Evolutionary conservation across 2,888 invertebrate genomes (phyloP).

Genomic region (Amphipoea oculea): DNA sequence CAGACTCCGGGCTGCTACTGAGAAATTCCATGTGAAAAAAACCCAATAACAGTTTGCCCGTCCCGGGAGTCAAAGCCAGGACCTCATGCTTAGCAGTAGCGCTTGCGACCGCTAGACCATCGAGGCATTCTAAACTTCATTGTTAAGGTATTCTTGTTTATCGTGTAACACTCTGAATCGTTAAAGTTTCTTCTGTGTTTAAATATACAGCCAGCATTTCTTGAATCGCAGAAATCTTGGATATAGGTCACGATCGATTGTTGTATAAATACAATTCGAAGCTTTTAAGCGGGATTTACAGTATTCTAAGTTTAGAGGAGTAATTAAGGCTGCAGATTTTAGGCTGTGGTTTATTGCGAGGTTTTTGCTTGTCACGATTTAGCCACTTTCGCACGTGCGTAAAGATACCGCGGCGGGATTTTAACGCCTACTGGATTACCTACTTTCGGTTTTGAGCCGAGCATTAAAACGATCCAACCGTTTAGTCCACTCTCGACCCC

Average conservation of each 20-base stretch:
- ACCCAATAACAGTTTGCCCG: neutral
- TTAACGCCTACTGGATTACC: no score
- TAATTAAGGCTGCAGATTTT: neutral
- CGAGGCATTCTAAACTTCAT: neutral
- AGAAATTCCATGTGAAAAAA: neutral
- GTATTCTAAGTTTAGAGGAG: slow-evolving; percentile 2
- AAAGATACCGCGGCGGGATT: no score
- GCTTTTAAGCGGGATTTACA: neutral
- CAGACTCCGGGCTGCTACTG: no score
- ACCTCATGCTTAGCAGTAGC: no score
- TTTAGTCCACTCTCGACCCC: no score
- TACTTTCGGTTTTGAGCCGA: no score
- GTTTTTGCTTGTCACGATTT: neutral
- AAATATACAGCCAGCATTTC: slow-evolving; percentile 2
- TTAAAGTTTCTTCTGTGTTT: slow-evolving; percentile 2
- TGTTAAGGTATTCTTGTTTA: slow-evolving; percentile 10
- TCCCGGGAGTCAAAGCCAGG: neutral
- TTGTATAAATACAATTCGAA: slow-evolving; percentile 28
- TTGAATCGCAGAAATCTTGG: neutral
- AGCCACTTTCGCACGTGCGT: no score
- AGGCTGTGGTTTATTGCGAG: neutral
- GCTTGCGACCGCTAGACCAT: neutral
- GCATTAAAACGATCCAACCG: no score
- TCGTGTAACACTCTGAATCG: neutral
- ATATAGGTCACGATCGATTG: slow-evolving; percentile 55